Conservation (phyloP, 2,888 invertebrate species). For the Amorpha juglandis region DNA sequence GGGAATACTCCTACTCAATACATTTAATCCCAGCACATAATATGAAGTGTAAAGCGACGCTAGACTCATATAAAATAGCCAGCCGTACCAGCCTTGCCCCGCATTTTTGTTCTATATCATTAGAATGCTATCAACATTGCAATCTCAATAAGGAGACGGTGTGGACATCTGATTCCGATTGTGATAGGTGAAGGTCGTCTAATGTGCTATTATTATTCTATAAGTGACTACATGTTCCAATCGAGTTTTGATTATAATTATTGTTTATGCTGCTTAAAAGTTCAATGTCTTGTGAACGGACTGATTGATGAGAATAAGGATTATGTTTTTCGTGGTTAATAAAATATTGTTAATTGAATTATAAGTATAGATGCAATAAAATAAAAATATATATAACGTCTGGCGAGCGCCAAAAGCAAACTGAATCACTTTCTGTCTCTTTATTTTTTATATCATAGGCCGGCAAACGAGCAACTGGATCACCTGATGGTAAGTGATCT, state of each 20-base stretch:
- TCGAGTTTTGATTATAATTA: slow-evolving; percentile 7
- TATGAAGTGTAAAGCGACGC: background rate
- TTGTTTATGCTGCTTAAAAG: background rate
- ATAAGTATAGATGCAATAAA: too few species aligned
- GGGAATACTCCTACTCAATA: background rate
- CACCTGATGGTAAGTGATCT: too few species aligned
- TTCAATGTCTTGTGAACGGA: background rate
- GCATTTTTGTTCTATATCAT: slow-evolving; percentile 54
- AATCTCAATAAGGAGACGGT: slow-evolving; percentile 53
- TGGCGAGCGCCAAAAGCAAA: too few species aligned
- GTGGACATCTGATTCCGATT: slow-evolving; percentile 51
- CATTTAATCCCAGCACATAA: background rate
- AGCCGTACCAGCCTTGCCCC: slow-evolving; percentile 48
- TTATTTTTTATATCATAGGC: too few species aligned
- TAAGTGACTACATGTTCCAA: slow-evolving; percentile 26
- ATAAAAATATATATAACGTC: too few species aligned
- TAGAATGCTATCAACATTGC: slow-evolving; percentile 49
- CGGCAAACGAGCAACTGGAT: too few species aligned
- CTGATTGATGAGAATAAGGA: background rate
- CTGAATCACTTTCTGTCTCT: too few species aligned
- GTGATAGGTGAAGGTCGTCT: slow-evolving; percentile 60
- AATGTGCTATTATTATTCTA: slow-evolving; percentile 27
- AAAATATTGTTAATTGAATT: too few species aligned
- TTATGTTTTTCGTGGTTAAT: too few species aligned
- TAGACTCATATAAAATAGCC: slow-evolving; percentile 23